Base-by-base conservation (phyloP, 2,888 invertebrate species). In the Orthosia cruda region DNA sequence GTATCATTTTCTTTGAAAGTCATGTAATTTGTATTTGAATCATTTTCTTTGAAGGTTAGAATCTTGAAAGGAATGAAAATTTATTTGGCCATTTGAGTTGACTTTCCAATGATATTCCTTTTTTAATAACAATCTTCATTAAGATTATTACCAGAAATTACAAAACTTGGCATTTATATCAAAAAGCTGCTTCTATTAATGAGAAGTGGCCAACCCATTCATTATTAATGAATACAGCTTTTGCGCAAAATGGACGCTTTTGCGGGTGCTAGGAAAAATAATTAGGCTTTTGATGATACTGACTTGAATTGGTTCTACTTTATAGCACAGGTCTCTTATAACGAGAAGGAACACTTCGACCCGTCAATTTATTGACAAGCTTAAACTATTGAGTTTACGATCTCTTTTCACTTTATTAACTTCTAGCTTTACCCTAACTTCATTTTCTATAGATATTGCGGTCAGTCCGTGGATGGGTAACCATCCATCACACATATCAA, bases 161-260 rank as follows among this genome's bases (percentile, higher is more conserved):
- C n/a, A 75, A 13, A 61, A 81, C n/a, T 52, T 45, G 54, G 50
- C 54, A 15, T 45, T 81, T 64, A 45, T 50, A 9, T 45, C 16
- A 40, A 50, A 71, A 64, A 49, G 59, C n/a, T 32, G 49, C 64
- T 74, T 45, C n/a, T 2, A 59, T 15, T 55, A 74, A 74, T 50
- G 54, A 65, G 45, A 55, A 65, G 76, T 55, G 59, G 50, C 12
- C 4, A 5, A 45, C 20, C 20, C 54, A 45, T 77, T 74, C 74
- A 64, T 77, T 13, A 64, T 74, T 50, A 23, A 64, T 45, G 49
- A 45, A 81, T 49, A 81, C n/a, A 9, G 13, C 4, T 71, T 79
- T 26, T 18, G 9, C 13, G 40, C 20, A 49, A 50, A 40, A 64
- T 54, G 4, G 18, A 1, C 45, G 55, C 54, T 73, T 58, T 15